Base-by-base conservation (phyloP, 2,797 vertebrate genomes). In the Helicolenus hilgendorfi region DNA sequence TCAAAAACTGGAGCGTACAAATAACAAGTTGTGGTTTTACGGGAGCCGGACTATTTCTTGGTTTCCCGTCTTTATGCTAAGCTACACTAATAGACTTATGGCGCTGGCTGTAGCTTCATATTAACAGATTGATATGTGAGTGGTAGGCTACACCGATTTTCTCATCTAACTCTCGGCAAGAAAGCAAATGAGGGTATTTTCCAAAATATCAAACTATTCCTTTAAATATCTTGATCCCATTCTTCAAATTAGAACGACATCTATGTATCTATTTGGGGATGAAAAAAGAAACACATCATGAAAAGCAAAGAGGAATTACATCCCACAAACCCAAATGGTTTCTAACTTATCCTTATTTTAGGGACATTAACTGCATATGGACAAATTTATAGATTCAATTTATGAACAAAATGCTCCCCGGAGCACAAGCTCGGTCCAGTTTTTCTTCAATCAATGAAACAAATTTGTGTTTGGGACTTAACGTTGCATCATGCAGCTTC, bases 361-460 rank as follows among this genome's bases (percentile, higher is more conserved):
- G 65, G 45, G 60, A 84, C 77, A 73, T 72, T 68, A 86, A 76
- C 90, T 76, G 77, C 88, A 83, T 72, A 75, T 64, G 60, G 72
- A 59, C 68, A 86, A 85, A 88, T 92, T 83, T 91, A 93, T 91
- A 80, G 87, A 92, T 94, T 89, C 69, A 88, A 89, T 94, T 92
- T 81, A 81, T 87, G 87, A 85, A 86, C 74, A 86, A 89, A 93
- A 94, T 60, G 63, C 84, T 87, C 91, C 88, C 91, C 53, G 3
- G 71, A 88, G 87, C 69, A 75, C 33, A 38, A 76, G 65, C 11
- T 71, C 13, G 45, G 77, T 79, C 83, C 80, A 38, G 36, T 82
- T 93, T 93, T 90, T 89, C 82, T 88, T 77, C 90, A 90, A 93
- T 94, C 95, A 91, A 93, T 93, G 77, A 86, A 90, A 72, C 76